Evolutionary conservation across 2,888 invertebrate species (phyloP).

Genomic region (Clitarchus hookeri): DNA sequence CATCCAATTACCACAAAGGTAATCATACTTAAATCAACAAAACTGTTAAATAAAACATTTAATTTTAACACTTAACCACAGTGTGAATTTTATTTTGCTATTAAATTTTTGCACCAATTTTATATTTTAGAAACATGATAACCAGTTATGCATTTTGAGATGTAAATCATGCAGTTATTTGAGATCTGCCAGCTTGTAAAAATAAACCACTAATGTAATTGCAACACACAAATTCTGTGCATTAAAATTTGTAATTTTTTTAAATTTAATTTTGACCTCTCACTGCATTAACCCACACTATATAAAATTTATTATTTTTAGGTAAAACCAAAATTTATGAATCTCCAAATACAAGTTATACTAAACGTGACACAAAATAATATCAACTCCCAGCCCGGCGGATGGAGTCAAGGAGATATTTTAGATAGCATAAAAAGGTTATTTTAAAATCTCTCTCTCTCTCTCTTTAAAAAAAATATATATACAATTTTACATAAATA

Average conservation of each 20-base stretch:
- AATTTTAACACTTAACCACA: background rate
- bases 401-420: conserved; percentile 37
- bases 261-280: background rate
- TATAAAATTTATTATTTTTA: conserved; percentile 23
- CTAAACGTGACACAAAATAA: conserved; percentile 32
- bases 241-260: conserved; percentile 21
- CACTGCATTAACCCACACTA: conserved; percentile 20
- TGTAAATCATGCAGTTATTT: background rate
- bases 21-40: background rate
- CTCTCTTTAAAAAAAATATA: conserved; percentile 40
- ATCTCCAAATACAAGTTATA: conserved; percentile 36
- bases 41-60: background rate
- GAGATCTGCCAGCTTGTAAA: background rate
- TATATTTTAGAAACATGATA: conserved; percentile 4
- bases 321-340: conserved; percentile 26
- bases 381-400: conserved; percentile 38
- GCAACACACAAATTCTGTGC: conserved; percentile 12
- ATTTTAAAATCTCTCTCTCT: conserved; percentile 36
- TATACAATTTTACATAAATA: conserved; percentile 45
- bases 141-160: conserved; percentile 19
- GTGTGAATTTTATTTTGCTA: background rate
- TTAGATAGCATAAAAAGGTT: conserved; percentile 39
- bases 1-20: background rate
- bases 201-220: background rate
- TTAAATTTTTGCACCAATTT: conserved; percentile 24